Evolutionary conservation across 2,797 vertebrate species (phyloP).

Genomic region (Trachops cirrhosus): DNA sequence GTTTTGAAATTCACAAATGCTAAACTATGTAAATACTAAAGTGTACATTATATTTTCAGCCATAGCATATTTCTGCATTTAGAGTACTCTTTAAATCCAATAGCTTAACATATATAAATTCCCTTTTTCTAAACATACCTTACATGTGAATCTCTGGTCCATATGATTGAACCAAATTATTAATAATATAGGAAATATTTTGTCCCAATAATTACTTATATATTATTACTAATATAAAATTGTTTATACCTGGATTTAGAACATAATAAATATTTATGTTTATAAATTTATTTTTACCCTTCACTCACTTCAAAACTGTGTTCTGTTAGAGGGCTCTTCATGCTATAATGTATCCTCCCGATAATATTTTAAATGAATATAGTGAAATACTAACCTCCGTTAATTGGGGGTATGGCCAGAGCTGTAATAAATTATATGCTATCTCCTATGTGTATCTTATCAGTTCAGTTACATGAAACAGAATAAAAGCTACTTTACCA

Average conservation of each 20-base stretch:
- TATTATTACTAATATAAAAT: background rate
- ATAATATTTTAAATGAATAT: background rate
- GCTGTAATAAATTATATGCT: background rate
- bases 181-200: background rate
- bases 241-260: background rate
- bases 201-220: background rate
- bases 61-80: background rate
- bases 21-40: background rate
- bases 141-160: background rate
- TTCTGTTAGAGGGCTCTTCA: background rate
- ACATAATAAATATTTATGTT: background rate
- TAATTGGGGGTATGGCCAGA: background rate
- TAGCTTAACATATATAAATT: background rate
- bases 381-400: background rate
- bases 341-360: background rate
- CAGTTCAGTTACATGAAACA: slow-evolving; percentile 3
- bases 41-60: background rate
- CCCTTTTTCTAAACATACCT: background rate
- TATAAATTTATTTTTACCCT: background rate
- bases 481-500: background rate
- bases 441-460: background rate
- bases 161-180: background rate
- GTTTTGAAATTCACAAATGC: background rate
- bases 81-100: background rate
- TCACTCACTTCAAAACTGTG: background rate